phyloP scores from a whole-genome alignment of 92 coral and sea anemone genomes.

The Parazoanthus darwini region DNA sequence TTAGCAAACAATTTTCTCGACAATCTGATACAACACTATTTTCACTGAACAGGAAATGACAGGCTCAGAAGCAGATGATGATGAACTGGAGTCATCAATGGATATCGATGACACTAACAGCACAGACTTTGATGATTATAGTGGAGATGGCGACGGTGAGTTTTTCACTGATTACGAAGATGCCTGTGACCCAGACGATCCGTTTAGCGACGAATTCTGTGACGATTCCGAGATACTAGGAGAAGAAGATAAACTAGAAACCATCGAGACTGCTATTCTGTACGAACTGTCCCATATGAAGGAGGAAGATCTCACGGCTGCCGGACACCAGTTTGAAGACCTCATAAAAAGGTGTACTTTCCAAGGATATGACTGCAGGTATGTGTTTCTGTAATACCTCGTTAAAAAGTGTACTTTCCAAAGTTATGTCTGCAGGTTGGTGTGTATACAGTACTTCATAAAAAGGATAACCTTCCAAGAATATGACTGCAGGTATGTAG shows the following conservation, averaged over 20 bases:
- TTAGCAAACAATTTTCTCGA: background rate
- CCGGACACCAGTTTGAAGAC: conserved; percentile 78
- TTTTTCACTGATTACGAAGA: conserved; percentile 12
- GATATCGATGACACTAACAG: background rate
- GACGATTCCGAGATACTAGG: conserved; percentile 39
- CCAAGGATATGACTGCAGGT: conserved; percentile 74
- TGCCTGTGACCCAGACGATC: conserved; percentile 8
- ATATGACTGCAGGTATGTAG: conserved; percentile 50
- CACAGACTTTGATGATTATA: background rate
- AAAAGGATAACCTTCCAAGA: conserved; percentile 78
- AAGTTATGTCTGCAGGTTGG: conserved; percentile 65
- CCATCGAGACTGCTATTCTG: conserved; percentile 33
- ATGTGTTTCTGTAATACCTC: conserved; percentile 33
- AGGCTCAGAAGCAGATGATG: background rate
- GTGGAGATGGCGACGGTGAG: background rate
- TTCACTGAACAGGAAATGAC: conserved; percentile 3
- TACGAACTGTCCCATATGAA: conserved; percentile 45
- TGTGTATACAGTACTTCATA: conserved; percentile 50
- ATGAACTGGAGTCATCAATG: background rate
- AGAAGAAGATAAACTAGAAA: conserved; percentile 30
- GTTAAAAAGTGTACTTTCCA: conserved; percentile 75
- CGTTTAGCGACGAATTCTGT: conserved; percentile 23
- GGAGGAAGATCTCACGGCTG: conserved; percentile 41
- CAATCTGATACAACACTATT: background rate
- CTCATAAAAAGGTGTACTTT: conserved; percentile 75